Conservation (phyloP, 2,113 vertebrate genomes). For the Pelodiscus sinensis region DNA sequence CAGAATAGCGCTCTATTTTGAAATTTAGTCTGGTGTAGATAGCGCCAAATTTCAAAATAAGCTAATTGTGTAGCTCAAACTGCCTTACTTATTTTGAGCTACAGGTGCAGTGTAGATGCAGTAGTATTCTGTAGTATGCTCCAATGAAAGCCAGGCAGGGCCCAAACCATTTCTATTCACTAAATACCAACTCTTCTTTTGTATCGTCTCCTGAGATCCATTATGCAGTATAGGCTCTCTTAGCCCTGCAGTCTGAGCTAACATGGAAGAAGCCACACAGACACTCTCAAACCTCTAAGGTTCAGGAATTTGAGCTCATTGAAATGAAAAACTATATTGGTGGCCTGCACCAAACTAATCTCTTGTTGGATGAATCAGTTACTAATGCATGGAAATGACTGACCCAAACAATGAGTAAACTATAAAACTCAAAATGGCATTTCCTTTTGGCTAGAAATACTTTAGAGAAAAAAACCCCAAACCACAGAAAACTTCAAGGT, state of each 20-base stretch:
- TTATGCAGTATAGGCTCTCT: background rate
- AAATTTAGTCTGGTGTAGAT: no score
- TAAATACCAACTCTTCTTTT: background rate
- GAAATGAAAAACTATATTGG: slow-evolving; percentile 1
- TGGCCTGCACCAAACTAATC: slow-evolving; percentile 16
- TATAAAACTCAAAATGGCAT: background rate
- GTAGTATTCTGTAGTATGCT: background rate
- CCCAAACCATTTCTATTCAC: background rate
- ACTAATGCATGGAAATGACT: background rate
- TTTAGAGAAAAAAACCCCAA: background rate
- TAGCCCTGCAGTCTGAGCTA: accelerated
- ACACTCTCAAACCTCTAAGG: background rate
- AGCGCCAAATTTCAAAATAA: no score
- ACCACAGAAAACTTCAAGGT: background rate
- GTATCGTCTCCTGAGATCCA: background rate
- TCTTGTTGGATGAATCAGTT: background rate
- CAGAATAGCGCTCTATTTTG: no score
- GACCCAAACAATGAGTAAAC: background rate
- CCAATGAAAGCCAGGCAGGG: background rate
- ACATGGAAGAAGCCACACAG: background rate
- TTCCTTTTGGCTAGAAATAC: background rate
- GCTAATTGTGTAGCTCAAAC: no score
- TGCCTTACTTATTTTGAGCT: no score
- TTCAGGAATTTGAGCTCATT: background rate
- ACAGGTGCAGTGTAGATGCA: no score